Evolutionary conservation across 2,888 invertebrate species (phyloP), one percentile per base, ranked within the genome.

Genomic region (Nymphalis c-album): DNA sequence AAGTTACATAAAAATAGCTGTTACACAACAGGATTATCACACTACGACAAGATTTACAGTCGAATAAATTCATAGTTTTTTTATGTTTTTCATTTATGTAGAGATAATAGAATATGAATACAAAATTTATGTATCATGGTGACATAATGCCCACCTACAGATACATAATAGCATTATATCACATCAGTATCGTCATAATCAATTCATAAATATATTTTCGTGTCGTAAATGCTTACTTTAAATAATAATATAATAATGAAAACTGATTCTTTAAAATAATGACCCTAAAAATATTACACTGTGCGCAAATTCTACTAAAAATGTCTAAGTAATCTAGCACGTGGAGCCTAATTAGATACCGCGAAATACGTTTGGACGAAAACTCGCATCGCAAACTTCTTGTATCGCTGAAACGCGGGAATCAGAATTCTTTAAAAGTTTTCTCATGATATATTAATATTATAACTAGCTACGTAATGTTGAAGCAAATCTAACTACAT

Each of bases 391-490:
- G n/a, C n/a, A n/a, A n/a, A n/a, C n/a, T n/a, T n/a, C n/a, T n/a
- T n/a, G n/a, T n/a, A n/a, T n/a, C 22, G 48, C 18, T 47, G 55
- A 60, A 40, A 60, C 40, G 45, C 45, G 10, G 4, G 26, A 53
- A 40, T 26, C 26, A 8, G 8, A 40, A 8, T 40, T 40, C 35
- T 22, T n/a, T 16, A 18, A 35, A 31, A 46, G 47, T 64, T 70
- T 61, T 61, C 18, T 40, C 18, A n/a, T 68, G 64, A 71, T 69
- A 70, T 71, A 73, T 79, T 75, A 63, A 75, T 77, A 81, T 79
- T 26, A 35, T 40, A 40, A 40, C 13, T 40, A 40, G 10, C 4
- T 40, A 40, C 10, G 4, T 13, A 13, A 13, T 13, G 13, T 2
- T 40, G 13, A 40, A 40, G 13, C 40, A 4, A n/a, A n/a, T n/a